Evolutionary conservation across 2,797 vertebrate species (phyloP), one percentile per base, ranked within the genome.

Genomic region (Allobates femoralis): DNA sequence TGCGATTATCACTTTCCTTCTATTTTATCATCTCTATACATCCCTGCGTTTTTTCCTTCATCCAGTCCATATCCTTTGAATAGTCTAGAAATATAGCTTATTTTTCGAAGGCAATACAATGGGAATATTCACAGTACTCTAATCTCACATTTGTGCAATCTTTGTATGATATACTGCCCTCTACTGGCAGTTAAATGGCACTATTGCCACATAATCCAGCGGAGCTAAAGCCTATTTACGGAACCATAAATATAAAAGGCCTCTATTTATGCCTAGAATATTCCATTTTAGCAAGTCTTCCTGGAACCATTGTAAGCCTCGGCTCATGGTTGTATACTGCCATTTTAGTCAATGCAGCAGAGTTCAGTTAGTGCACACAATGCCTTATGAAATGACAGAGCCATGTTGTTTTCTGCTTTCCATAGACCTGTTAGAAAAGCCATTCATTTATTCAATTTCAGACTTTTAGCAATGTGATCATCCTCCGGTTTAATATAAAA

Each of bases 81-180:
- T 81, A 50, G 26, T 51, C 37, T 56, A 0, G 15, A 83, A 71
- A 15, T 23, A 26, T 60, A 60, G 56, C 32, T 78, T 74, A 74
- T 50, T 74, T 50, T 50, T 74, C 6, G 26, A 41, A 79, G 34
- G 51, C 32, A 87, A 84, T 53, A 55, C 67, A 80, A 74, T 74
- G 56, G 41, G 66, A n/a, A 79, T 32, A 79, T 83, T 50, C 34
- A 69, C 55, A 19, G 30, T 69, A 69, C 69, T 86, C 55, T 62
- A 75, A 30, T 37, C 51, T 86, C 14, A 14, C n/a, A 15, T 53
- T 60, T 12, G 26, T 37, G 21, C 51, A 37, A 41, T 74, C 53
- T 87, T 81, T 21, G 53, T 83, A 77, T 84, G 81, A 73, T 71
- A 87, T 60, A 80, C 81, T 87, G 86, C 86, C 86, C 86, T 87